Conservation (phyloP, 2,113 vertebrate species). For the Hystrix cristata region DNA sequence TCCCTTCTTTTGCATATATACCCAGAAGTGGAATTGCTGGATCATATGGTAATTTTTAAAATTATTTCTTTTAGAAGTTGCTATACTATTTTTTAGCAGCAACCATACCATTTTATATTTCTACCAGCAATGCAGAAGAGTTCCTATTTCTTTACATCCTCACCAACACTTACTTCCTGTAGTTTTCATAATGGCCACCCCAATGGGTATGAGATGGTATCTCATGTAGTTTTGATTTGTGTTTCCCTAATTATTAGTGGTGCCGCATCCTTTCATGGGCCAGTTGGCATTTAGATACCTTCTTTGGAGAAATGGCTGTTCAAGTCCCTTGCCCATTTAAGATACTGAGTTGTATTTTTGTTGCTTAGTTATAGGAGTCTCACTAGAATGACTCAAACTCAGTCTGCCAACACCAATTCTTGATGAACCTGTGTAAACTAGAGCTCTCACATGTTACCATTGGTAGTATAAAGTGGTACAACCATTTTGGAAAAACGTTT, state of each 20-base stretch:
- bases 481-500: background rate
- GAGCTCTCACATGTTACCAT: background rate
- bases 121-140: background rate
- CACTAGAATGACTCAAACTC: background rate
- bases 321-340: background rate
- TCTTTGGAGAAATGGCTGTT: background rate
- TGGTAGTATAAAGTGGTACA: background rate
- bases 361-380: background rate
- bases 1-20: background rate
- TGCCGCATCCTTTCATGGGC: background rate
- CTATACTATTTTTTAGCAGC: background rate
- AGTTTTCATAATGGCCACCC: background rate
- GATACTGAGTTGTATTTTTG: background rate
- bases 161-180: background rate
- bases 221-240: background rate
- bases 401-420: background rate
- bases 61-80: background rate
- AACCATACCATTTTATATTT: background rate
- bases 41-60: background rate
- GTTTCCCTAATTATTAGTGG: background rate
- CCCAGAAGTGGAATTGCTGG: background rate
- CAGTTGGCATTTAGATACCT: background rate
- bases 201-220: background rate
- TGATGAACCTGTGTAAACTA: background rate
- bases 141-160: background rate